Percentiles rank a stretch among this genome's conserved stretches.
Evolutionary conservation across 2,113 vertebrate genomes (phyloP).

Genomic region (Odobenus rosmarus): DNA sequence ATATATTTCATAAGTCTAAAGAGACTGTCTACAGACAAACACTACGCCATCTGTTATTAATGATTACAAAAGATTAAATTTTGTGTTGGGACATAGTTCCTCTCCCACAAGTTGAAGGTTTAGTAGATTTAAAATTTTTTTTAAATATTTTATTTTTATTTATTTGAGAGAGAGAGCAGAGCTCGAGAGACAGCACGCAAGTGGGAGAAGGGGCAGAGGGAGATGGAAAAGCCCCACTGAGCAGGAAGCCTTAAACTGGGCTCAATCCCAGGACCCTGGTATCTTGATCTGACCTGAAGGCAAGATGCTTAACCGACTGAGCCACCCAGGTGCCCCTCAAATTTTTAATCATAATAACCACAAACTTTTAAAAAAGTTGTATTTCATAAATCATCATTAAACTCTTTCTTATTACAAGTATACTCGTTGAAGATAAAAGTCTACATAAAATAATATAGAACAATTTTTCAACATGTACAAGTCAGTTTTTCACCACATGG

Average conservation of each 20-base stretch:
- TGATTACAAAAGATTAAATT: neutral
- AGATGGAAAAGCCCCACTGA: neutral
- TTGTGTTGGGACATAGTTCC: neutral
- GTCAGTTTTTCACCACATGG: neutral
- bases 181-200: too few species aligned
- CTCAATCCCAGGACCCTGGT: neutral
- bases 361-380: neutral
- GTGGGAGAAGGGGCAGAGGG: neutral
- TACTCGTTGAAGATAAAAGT: neutral
- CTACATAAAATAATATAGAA: neutral
- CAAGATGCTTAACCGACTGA: neutral
- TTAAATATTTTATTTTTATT: neutral
- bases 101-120: neutral
- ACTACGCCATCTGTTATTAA: neutral
- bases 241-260: neutral
- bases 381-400: neutral
- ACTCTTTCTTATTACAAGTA: neutral
- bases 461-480: neutral
- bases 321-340: neutral
- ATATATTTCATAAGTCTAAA: neutral
- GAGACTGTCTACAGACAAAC: neutral
- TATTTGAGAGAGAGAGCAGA: too few species aligned
- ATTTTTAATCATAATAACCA: neutral
- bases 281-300: neutral
- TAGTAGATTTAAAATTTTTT: conserved; percentile 11